These are phyloP conservation scores for Otus sunia DNA, from an alignment of 2,113 vertebrate species.

Conservation along the genomic window DNA sequence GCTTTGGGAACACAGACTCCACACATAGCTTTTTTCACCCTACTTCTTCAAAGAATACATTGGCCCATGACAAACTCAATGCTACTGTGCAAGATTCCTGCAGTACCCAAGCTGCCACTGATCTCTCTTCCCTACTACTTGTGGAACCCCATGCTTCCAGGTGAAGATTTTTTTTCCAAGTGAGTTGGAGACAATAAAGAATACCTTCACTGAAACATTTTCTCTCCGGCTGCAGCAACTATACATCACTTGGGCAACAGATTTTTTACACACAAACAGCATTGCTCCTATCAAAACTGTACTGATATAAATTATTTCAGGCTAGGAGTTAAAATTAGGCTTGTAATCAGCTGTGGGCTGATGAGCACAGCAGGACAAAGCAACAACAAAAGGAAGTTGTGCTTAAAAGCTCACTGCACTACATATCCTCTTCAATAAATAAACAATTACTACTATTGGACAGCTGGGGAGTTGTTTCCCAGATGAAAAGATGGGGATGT, in stretches of 20 bases:
- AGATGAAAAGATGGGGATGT: not conserved
- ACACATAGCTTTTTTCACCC: not conserved
- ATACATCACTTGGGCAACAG: not conserved
- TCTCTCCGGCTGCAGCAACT: not conserved
- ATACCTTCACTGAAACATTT: not conserved
- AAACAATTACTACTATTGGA: not conserved
- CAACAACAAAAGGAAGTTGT: not conserved
- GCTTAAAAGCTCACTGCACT: not conserved
- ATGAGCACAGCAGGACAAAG: not conserved
- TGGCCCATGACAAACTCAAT: not conserved
- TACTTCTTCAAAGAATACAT: not conserved
- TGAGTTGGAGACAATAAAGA: not conserved
- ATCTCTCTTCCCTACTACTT: not conserved
- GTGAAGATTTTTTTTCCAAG: not conserved
- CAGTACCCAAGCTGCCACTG: not conserved
- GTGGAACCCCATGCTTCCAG: not conserved
- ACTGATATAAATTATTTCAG: not conserved
- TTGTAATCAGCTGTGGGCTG: not conserved
- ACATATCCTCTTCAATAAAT: not conserved
- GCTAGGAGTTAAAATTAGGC: conserved; percentile 15
- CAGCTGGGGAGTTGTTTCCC: not conserved
- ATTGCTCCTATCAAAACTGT: not conserved
- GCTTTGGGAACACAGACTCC: not conserved
- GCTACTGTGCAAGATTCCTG: not conserved
- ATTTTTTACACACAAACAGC: not conserved